Conservation (phyloP, 1,140 invertebrate species). For the Ostrea denselamellosa region DNA sequence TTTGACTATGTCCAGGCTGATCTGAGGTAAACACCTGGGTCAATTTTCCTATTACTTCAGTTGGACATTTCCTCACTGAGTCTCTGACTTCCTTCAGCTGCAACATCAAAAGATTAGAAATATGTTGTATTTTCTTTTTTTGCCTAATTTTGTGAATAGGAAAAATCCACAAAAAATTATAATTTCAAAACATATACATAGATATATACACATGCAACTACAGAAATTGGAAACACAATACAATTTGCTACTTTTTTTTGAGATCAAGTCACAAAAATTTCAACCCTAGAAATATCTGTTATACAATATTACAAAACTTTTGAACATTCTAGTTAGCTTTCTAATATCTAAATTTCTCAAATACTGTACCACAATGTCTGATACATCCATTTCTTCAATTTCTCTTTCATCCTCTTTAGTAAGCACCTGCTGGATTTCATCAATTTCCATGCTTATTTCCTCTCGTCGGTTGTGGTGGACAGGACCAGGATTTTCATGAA, state of each 20-base stretch:
- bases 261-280: too few species aligned
- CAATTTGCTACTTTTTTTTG: too few species aligned
- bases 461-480: conserved; percentile 43
- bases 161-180: too few species aligned
- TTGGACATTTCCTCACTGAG: conserved; percentile 45
- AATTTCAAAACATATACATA: too few species aligned
- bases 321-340: not conserved
- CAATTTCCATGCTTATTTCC: conserved; percentile 51
- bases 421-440: conserved; percentile 53
- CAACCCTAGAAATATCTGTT: too few species aligned
- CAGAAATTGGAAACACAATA: too few species aligned
- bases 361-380: conserved; percentile 45
- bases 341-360: not conserved
- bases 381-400: conserved; percentile 53
- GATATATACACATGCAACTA: too few species aligned
- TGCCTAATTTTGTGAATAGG: too few species aligned
- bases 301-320: too few species aligned
- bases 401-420: conserved; percentile 42
- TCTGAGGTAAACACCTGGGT: not conserved
- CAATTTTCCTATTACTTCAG: conserved; percentile 41
- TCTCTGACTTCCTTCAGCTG: conserved; percentile 58
- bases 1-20: not conserved
- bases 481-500: conserved; percentile 43
- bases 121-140: too few species aligned
- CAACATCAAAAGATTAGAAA: not conserved